Conservation (phyloP, 2,888 invertebrate species). For the Drosophila fungiperda region DNA sequence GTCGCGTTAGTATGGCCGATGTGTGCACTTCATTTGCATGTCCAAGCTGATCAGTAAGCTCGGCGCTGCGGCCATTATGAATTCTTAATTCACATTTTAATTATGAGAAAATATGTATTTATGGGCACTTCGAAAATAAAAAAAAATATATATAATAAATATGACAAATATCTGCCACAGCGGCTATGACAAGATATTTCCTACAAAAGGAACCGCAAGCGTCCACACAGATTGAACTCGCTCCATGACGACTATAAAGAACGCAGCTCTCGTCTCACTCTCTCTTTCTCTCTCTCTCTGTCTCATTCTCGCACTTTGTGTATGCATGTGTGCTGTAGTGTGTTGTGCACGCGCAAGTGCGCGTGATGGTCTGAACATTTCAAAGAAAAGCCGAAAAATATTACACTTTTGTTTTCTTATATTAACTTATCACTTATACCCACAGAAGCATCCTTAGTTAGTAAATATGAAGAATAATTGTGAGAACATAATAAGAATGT, state of each 20-base stretch:
- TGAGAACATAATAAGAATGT: neutral
- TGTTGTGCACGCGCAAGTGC: neutral
- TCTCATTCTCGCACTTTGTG: neutral
- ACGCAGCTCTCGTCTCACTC: constrained; percentile 12
- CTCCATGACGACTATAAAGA: constrained; percentile 32
- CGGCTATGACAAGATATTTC: constrained; percentile 19
- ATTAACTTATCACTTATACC: neutral
- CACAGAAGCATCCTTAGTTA: neutral
- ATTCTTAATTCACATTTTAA: constrained; percentile 56
- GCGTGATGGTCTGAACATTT: constrained; percentile 13
- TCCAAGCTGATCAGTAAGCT: constrained; percentile 26
- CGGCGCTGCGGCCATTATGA: constrained; percentile 17
- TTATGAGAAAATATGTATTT: constrained; percentile 58
- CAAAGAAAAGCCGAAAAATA: constrained; percentile 28
- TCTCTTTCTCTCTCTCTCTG: neutral
- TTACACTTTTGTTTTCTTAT: neutral
- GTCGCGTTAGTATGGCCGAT: constrained; percentile 50
- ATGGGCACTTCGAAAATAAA: constrained; percentile 51
- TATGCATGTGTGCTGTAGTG: constrained; percentile 6
- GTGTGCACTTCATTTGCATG: constrained; percentile 62
- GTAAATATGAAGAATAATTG: neutral
- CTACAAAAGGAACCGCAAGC: constrained; percentile 22
- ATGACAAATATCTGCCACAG: constrained; percentile 32
- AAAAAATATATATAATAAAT: constrained; percentile 1
- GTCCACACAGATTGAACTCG: constrained; percentile 15